Percentiles rank a stretch among this genome's conserved stretches.
Conservation (phyloP, 2,113 vertebrate species). For the Hymenochirus boettgeri region DNA sequence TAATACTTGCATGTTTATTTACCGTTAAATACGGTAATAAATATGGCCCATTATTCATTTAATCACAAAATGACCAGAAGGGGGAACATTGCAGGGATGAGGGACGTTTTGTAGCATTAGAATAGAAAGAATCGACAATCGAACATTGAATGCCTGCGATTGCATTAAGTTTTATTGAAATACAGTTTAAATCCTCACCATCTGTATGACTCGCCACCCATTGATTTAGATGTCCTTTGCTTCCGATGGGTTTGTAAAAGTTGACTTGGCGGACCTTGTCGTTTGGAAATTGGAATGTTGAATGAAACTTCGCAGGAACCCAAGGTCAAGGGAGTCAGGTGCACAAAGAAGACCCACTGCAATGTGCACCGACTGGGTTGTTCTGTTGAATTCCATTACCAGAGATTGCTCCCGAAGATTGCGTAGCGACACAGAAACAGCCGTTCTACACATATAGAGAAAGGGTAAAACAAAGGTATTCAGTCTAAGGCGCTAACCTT, state of each 20-base stretch:
- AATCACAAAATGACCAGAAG: no score
- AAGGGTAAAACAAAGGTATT: no score
- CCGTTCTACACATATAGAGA: constrained; percentile 53
- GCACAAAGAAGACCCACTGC: constrained; percentile 68
- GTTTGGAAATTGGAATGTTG: constrained; percentile 68
- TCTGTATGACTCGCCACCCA: constrained; percentile 76
- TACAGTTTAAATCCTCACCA: constrained; percentile 69
- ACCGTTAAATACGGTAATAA: no score
- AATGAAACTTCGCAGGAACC: constrained; percentile 61
- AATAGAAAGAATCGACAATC: no score
- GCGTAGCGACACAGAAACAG: constrained; percentile 58
- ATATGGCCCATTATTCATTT: no score
- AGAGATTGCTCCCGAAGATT: constrained; percentile 60
- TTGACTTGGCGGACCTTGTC: constrained; percentile 72
- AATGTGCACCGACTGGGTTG: constrained; percentile 7
- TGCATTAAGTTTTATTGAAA: no score
- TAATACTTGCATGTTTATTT: no score
- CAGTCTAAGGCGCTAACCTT: no score
- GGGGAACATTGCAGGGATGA: no score
- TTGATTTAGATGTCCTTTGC: constrained; percentile 64
- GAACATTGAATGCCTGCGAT: no score
- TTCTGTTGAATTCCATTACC: constrained; percentile 52
- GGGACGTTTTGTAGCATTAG: no score
- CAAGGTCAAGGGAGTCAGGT: constrained; percentile 64
- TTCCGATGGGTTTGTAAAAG: constrained; percentile 60